Conservation (phyloP, 2,888 invertebrate genomes). For the Hemithea aestivaria region DNA sequence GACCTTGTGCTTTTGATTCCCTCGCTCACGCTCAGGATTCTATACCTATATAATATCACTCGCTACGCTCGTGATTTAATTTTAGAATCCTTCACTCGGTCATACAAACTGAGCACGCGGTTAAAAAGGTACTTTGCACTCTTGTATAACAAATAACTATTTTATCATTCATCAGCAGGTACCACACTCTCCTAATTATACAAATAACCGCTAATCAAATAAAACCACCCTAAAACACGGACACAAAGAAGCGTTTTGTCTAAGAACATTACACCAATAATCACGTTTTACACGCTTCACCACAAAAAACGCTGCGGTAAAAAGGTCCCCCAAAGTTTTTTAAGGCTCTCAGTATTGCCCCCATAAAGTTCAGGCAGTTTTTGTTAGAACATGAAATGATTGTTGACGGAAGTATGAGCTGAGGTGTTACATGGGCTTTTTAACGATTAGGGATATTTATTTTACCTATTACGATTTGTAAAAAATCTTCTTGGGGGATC, state of each 20-base stretch:
- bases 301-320: constrained; percentile 26
- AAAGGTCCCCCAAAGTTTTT: constrained; percentile 49
- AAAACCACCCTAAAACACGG: not conserved
- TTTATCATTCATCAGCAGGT: no score
- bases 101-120: no score
- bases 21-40: no score
- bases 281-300: constrained; percentile 25
- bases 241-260: constrained; percentile 6
- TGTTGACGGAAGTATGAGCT: constrained; percentile 42
- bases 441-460: constrained; percentile 24
- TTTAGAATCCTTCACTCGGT: no score
- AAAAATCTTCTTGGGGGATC: constrained; percentile 40
- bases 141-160: no score
- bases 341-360: constrained; percentile 38
- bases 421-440: constrained; percentile 32
- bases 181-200: no score
- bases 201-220: not conserved
- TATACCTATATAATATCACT: no score
- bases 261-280: constrained; percentile 30
- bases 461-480: constrained; percentile 12
- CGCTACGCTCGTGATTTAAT: no score
- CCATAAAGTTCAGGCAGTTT: constrained; percentile 45
- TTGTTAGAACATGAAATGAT: constrained; percentile 32
- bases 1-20: no score
- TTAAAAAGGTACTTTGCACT: no score